Base-by-base conservation (phyloP, 2,797 vertebrate species). In the Hephaestus fuliginosus region DNA sequence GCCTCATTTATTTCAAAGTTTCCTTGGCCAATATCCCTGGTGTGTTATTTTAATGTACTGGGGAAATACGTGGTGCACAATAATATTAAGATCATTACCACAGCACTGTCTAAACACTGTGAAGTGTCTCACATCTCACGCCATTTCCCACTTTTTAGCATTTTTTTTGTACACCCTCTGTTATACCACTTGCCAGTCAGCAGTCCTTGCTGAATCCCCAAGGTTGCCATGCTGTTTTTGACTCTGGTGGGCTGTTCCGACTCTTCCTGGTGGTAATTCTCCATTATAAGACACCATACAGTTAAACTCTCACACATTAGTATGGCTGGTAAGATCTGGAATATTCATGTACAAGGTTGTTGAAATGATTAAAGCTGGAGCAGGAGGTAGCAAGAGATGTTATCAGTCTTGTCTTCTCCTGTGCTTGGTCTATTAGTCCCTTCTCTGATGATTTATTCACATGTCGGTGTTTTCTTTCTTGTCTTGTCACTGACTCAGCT, bases 371-470 rank as follows among this genome's bases (percentile, higher is more conserved):
- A 88, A 88, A 90, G 84, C 81, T 51, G 58, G 81, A 89, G 81
- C 80, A 85, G 76, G 68, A 85, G 74, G 80, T 48, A 87, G 83
- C 66, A 62, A 55, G 80, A 85, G 86, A 91, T 90, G 77, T 88
- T 90, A 92, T 92, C 90, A 86, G 82, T 84, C 84, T 84, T 86
- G 83, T 93, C 86, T 81, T 87, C 86, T 89, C 70, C 52, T 63
- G 73, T 63, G 88, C 70, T 74, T 72, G 76, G 68, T 85, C 86
- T 91, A 93, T 94, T 94, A 92, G 89, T 89, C 88, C 87, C 77
- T 69, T 80, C 88, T 82, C 85, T 92, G 89, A 91, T 94, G 92
- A 94, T 93, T 95, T 91, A 94, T 95, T 95, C 90, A 94, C 90
- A 69, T 69, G 58, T 83, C 86, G 82, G 52, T 92, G 85, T 91